Conservation (phyloP, 2,888 invertebrate species). For the Parnassius glacialis region DNA sequence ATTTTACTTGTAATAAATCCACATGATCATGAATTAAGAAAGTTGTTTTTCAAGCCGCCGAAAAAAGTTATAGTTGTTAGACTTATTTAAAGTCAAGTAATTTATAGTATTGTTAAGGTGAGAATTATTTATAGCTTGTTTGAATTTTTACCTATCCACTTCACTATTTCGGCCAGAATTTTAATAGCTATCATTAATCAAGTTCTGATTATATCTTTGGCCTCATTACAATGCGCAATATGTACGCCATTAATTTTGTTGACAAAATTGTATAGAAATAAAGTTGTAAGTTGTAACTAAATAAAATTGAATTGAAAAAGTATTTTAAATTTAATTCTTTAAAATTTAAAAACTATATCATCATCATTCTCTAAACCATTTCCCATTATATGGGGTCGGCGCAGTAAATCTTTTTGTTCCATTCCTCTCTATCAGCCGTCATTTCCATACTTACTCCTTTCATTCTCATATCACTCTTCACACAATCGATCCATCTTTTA, state of each 20-base stretch:
- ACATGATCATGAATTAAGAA: background rate
- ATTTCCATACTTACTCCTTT: too few species aligned
- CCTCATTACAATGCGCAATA: background rate
- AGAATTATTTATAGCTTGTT: background rate
- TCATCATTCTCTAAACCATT: too few species aligned
- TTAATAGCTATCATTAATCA: slow-evolving; percentile 18
- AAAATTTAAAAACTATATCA: too few species aligned
- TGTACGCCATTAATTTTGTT: slow-evolving; percentile 8
- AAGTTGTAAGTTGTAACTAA: too few species aligned
- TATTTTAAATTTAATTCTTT: too few species aligned
- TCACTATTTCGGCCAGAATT: slow-evolving; percentile 10
- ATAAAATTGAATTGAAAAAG: too few species aligned
- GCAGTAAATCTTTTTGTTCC: too few species aligned
- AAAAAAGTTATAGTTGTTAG: slow-evolving; percentile 4
- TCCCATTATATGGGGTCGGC: too few species aligned
- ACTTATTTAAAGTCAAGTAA: slow-evolving; percentile 8
- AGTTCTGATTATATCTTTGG: slow-evolving; percentile 16
- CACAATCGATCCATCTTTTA: too few species aligned
- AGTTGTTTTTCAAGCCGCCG: background rate
- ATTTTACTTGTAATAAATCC: background rate
- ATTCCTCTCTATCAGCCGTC: too few species aligned
- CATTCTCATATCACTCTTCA: too few species aligned
- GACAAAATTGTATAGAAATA: too few species aligned
- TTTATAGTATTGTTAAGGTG: slow-evolving; percentile 6
- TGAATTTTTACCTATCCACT: background rate